phyloP scores from a whole-genome alignment of 2,797 vertebrate species.

The Oryzias sinensis region DNA sequence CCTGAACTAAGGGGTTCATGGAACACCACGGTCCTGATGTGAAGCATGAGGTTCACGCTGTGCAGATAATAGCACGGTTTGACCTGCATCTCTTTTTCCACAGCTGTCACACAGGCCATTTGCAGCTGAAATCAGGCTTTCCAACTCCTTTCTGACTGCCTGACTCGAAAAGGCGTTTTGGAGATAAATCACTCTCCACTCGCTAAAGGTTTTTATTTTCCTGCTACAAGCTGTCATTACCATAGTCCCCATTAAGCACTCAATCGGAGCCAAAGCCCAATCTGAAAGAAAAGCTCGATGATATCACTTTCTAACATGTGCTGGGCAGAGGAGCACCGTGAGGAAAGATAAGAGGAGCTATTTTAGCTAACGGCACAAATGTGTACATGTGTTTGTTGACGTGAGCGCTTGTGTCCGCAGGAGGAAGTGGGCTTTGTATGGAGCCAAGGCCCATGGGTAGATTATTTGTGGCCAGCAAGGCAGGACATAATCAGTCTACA shows the following conservation, averaged over 20 bases:
- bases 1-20: too few species aligned
- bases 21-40: neutral
- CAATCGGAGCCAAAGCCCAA: constrained; percentile 11
- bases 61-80: neutral
- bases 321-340: constrained; percentile 42
- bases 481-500: constrained; percentile 28
- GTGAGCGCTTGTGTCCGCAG: constrained; percentile 8
- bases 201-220: neutral
- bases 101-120: neutral
- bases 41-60: too few species aligned
- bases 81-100: neutral
- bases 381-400: constrained; percentile 14
- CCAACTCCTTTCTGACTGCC: neutral
- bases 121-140: neutral
- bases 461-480: constrained; percentile 56
- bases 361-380: constrained; percentile 30
- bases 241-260: neutral
- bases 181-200: too few species aligned
- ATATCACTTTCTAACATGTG: constrained; percentile 62
- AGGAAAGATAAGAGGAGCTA: constrained; percentile 53
- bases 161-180: too few species aligned
- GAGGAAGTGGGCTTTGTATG: constrained; percentile 12
- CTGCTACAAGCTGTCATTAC: neutral
- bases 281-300: constrained; percentile 56
- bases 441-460: constrained; percentile 49